Conservation (phyloP, 2,113 vertebrate genomes). For the Mesoclemmys tuberculata region DNA sequence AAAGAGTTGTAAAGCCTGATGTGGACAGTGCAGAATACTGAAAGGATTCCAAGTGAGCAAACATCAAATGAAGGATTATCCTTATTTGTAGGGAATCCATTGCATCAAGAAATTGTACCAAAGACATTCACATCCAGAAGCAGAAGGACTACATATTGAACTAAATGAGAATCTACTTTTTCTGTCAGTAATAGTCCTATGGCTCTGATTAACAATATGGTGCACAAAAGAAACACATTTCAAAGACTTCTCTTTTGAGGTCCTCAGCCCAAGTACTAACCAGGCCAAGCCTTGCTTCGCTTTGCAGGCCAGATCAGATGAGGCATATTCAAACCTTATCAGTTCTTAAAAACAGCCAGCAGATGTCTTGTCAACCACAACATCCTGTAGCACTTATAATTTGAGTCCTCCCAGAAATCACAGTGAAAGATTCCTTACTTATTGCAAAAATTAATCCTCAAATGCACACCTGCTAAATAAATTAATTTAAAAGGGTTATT, state of each 20-base stretch:
- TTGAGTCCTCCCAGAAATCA: neutral
- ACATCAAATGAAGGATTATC: neutral
- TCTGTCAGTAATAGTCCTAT: neutral
- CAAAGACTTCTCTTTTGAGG: neutral
- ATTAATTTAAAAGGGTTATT: neutral
- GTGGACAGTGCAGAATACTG: neutral
- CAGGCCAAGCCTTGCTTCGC: neutral
- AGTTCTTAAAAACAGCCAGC: neutral
- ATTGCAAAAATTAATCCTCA: neutral
- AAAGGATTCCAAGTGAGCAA: neutral
- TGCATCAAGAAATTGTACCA: neutral
- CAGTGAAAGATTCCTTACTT: neutral
- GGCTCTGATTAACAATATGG: neutral
- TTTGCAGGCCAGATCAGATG: neutral
- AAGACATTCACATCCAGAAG: neutral
- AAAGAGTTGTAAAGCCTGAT: neutral
- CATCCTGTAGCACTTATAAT: neutral
- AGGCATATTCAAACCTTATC: neutral
- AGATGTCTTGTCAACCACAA: neutral
- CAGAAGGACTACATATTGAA: neutral
- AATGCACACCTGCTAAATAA: neutral
- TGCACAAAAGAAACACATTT: rapidly evolving
- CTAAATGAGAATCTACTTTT: neutral
- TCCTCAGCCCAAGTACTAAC: neutral
- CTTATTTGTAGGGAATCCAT: neutral